Base-by-base conservation (phyloP, 2,888 invertebrate genomes). In the Dorcus hopei region DNA sequence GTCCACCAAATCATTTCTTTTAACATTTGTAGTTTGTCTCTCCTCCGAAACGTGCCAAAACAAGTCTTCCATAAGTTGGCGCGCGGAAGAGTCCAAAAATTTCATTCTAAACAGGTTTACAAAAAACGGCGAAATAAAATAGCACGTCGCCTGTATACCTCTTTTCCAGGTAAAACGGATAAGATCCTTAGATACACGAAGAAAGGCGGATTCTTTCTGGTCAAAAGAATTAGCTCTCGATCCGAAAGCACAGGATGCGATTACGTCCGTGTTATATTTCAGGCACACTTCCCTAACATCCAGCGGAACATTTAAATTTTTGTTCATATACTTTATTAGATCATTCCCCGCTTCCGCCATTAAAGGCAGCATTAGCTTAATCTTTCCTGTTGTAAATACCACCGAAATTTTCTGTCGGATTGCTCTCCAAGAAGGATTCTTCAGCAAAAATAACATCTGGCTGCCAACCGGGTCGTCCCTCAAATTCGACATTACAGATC, bases 1-100 rank as follows among this genome's bases (percentile, higher is more conserved):
- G 70, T 84, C 84, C 4, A 85, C 80, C 62, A 84, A 81, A 69
- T 85, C 84, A 0, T 83, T 83, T 1, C 81, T 79, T 62, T 80
- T 64, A 65, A 60, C 49, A 33, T 60, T 57, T 5, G 43, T 58
- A 8, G 53, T 45, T 39, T 68, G 54, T n/a, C 62, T 52, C 8
- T 45, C 40, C 2, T 59, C 48, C 6, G 61, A 52, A 11, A 57
- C 57, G 1, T 50, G 38, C 52, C 55, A 54, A 39, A 61, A 60
- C 5, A 52, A 59, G 4, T 56, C 39, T 41, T 40, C 51, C 45
- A 64, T 26, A 33, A 59, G 59, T 5, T 49, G 26, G 14, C 45
- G 52, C 2, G 57, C 61, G 11, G 40, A 38, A 19, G 49, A 23
- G 39, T 57, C 54, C 11, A 61, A 45, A 19, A 63, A 61, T 19